Evolutionary conservation across 1,140 invertebrate genomes (phyloP).

Genomic region (Agrypnia vestita): DNA sequence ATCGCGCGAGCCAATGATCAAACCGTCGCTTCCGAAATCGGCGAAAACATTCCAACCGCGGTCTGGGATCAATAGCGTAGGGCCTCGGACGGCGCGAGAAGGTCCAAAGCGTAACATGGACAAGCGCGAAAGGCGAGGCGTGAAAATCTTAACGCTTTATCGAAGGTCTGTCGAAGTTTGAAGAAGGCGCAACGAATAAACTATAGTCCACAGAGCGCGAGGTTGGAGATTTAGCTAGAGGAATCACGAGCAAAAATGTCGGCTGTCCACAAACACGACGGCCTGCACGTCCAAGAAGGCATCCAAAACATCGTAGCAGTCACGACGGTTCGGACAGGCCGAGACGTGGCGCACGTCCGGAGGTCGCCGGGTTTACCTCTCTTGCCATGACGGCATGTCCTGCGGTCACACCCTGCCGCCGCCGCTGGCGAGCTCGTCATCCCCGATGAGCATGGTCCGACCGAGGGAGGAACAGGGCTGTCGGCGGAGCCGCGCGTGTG

Average conservation of each 20-base stretch:
- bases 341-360: slow-evolving; percentile 46
- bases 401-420: slow-evolving; percentile 70
- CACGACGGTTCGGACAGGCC: background rate
- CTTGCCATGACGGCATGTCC: slow-evolving; percentile 74
- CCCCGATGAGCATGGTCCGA: slow-evolving; percentile 56
- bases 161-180: too few species aligned
- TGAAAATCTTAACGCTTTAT: too few species aligned
- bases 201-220: background rate
- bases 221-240: background rate
- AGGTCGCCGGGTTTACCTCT: slow-evolving; percentile 69
- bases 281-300: too few species aligned
- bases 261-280: too few species aligned
- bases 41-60: slow-evolving; percentile 18
- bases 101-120: too few species aligned
- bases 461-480: slow-evolving; percentile 35
- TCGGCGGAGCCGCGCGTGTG: slow-evolving; percentile 53
- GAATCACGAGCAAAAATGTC: background rate
- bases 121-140: too few species aligned
- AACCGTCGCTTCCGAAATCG: background rate
- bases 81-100: background rate
- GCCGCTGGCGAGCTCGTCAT: slow-evolving; percentile 55
- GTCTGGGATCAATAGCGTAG: background rate
- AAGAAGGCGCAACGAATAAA: background rate
- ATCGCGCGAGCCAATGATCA: background rate
- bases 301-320: background rate